Evolutionary conservation across 92 coral and sea anemone species (phyloP), one percentile per base, ranked within the genome.

Genomic region (Phenganax subtilis): DNA sequence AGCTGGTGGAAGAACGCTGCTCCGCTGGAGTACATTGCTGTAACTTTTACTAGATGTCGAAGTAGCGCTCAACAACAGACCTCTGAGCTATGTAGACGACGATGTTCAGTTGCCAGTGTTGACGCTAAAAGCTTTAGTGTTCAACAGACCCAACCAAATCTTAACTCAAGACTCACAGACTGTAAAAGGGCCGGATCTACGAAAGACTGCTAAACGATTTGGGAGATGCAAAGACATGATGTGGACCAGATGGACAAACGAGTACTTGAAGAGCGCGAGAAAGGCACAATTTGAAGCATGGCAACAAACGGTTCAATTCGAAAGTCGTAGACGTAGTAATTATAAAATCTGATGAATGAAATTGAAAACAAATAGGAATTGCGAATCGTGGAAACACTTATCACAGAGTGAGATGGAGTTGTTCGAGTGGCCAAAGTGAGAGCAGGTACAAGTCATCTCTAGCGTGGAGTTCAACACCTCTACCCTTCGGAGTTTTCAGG

Each of bases 21-120:
- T 83, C 0, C 3, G 47, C 66, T 75, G 69, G 83, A 72, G 47
- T 30, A 72, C 72, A 52, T 29, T 83, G 61, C 60, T 71, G 59
- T 82, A 59, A 14, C 16, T 59, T 59, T 20, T 59, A 20, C 65
- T 59, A 14, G 65, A 59, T 59, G 65, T 59, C 65, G 65, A 59
- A 20, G 65, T 59, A 14, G 65, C 65, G 25, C 25, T 59, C n/a
- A 59, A 59, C 65, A 59, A 59, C 25, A 14, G 65, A 20, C 65
- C 65, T 1, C 65, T 59, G 4, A 59, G 65, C 25, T 59, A 59
- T 20, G 65, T 59, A 1, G 65, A 59, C 2, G 65, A 59, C 25
- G 65, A 59, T 59, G 16, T 59, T 14, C 65, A 59, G 25, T 20
- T 59, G 65, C 65, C 65, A 59, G 25, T 20, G 4, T 59, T 59